These are phyloP conservation scores for Lysandra bellargus DNA, from an alignment of 2,888 invertebrate species.

Conservation along the genomic window DNA sequence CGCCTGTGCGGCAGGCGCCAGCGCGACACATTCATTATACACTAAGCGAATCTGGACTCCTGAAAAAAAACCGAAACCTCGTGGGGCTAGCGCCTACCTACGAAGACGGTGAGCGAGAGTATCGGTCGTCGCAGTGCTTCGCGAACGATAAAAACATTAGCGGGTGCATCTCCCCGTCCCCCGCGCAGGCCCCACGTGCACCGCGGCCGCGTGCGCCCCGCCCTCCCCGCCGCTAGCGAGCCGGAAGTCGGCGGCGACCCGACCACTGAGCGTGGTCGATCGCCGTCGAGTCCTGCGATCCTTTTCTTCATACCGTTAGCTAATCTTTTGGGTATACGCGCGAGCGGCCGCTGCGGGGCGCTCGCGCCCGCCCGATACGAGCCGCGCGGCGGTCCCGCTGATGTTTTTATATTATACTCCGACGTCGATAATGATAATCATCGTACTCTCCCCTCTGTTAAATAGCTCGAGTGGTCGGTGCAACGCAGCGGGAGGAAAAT, in stretches of 20 bases:
- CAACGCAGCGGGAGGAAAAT: not conserved
- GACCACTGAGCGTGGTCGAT: too few relatives aligned
- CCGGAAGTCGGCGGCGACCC: not conserved
- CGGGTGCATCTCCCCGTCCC: slow-evolving; percentile 74
- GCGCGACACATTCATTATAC: slow-evolving; percentile 40
- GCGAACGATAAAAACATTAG: slow-evolving; percentile 42
- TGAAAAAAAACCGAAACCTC: slow-evolving; percentile 46
- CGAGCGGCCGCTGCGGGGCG: not conserved
- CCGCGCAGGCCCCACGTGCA: slow-evolving; percentile 73
- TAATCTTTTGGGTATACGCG: too few relatives aligned
- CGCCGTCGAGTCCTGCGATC: too few relatives aligned
- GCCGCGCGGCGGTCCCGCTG: slow-evolving; percentile 59
- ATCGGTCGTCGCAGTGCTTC: slow-evolving; percentile 15
- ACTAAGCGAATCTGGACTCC: slow-evolving; percentile 44
- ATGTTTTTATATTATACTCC: slow-evolving; percentile 43
- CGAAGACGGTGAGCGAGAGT: slow-evolving; percentile 19
- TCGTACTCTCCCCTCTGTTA: not conserved
- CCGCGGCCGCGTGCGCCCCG: slow-evolving; percentile 22
- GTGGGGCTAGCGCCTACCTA: slow-evolving; percentile 36
- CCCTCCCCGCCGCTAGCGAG: not conserved
- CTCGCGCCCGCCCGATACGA: not conserved
- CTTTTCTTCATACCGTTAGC: too few relatives aligned
- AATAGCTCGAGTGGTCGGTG: not conserved
- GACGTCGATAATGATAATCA: slow-evolving; percentile 26
- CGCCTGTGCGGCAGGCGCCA: slow-evolving; percentile 34